Base-by-base conservation (phyloP, 2,888 invertebrate species). In the Byasa hedistus region DNA sequence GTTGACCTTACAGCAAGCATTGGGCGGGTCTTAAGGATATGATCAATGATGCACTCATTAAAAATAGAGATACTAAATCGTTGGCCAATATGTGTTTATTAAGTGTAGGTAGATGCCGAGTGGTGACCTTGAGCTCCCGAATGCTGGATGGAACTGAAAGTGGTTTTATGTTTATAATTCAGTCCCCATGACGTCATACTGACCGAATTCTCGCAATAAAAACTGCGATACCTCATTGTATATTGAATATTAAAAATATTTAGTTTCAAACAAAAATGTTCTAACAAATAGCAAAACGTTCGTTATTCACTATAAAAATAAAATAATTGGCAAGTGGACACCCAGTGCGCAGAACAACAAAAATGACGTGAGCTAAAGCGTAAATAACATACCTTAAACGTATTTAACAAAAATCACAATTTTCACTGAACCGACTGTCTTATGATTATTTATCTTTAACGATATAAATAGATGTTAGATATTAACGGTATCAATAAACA, bases 121-220 rank as follows among this genome's bases (percentile, higher is more conserved):
- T 80, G 78, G 83, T 85, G 88, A 89, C 90, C 90, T 90, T 90
- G 90, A 78, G 72, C 77, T 86, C 79, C 82, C 81, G 82, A 82
- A 75, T 82, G 79, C 83, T 84, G 79, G 82, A 86, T 86, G 82
- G 81, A 83, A 84, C 83, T 78, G 82, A 84, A 85, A 85, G 79
- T 83, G 78, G 77, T 85, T 87, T 83, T 81, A 83, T 86, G 89
- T 89, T 86, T 89, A 84, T 89, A 90, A 87, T 85, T 89, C 87
- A 85, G 83, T 81, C 76, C 77, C 82, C 73, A 76, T 91, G 91
- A 91, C 91, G 91, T 90, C 91, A 91, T 86, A 79, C 81, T 78
- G 83, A 83, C 85, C 79, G 77, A 88, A 85, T 85, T 86, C 83
- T 79, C 77, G 78, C 76, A 80, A 72, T 72, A 71, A 79, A 81